A percentile compares a stretch with the other conserved stretches of the same genome.
phyloP scores from a whole-genome alignment of 2,113 vertebrate species.

The Peromyscus polionotus region DNA sequence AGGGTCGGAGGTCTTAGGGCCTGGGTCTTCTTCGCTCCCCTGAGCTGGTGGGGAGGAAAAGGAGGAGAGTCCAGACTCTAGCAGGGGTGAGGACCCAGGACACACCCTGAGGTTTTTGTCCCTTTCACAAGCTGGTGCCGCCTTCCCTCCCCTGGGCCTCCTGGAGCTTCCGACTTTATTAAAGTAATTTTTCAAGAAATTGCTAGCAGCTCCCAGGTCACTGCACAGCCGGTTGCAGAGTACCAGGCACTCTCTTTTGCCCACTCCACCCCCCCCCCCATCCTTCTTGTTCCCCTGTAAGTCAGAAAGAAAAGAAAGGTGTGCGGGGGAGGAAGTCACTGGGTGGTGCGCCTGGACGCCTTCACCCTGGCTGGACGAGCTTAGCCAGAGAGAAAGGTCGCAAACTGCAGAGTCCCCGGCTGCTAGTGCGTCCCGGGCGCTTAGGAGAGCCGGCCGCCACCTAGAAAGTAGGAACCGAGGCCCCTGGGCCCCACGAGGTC shows the following conservation, averaged over 20 bases:
- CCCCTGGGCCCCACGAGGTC: not conserved
- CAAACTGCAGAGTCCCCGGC: not conserved
- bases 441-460: not conserved
- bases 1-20: accelerated
- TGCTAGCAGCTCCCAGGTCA: conserved; percentile 58
- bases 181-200: conserved; percentile 82
- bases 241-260: not conserved
- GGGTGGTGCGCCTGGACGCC: not conserved
- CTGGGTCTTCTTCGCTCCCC: too few species aligned
- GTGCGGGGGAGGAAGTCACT: not conserved
- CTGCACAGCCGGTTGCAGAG: not conserved
- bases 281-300: not conserved
- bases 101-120: not conserved
- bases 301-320: conserved; percentile 19
- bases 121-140: not conserved
- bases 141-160: conserved; percentile 14
- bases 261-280: too few species aligned
- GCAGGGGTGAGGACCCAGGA: not conserved
- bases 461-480: not conserved
- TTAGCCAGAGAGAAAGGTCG: not conserved
- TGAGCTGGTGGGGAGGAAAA: not conserved
- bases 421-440: not conserved
- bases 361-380: not conserved
- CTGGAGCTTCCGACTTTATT: conserved; percentile 62
- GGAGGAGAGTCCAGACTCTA: not conserved